Base-by-base conservation (phyloP, 2,888 invertebrate species). In the Pantelozetes paolii region DNA sequence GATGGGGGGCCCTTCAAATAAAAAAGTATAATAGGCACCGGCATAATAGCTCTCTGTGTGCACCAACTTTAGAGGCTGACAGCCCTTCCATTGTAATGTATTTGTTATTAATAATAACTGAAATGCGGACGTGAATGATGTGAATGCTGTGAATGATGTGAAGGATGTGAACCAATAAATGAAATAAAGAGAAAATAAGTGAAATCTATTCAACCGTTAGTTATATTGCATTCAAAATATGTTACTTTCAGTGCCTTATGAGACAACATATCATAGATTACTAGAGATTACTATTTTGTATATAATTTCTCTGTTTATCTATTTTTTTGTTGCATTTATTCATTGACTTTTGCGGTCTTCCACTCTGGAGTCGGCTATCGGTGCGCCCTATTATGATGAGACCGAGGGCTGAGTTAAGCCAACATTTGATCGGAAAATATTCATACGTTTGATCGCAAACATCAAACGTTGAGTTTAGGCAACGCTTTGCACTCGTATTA, bases 61-160 rank as follows among this genome's bases (percentile, higher is more conserved):
- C 11, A 67, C 20, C 40, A 67, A 40, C 40, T 67, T 67, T 67
- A 67, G 23, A 67, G 67, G 67, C 20, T 42, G 40, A 42, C 40
- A 40, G 40, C 40, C 1, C n/a, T 67, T 40, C 67, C 26, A 67
- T 67, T 67, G 67, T 67, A 40, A 67, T 67, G 67, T 40, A 67
- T 67, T 67, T 67, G 67, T 67, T 67, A 67, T 67, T 67, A 20
- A 11, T 67, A 67, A 67, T 67, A 67, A 67, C 40, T 18, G 40
- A 36, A 67, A 67, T 67, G 67, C 67, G 67, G 67, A 62, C 36
- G 59, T 62, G 59, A 62, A 30, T 40, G 40, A 6, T 40, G 13
- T 40, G 40, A 13, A 40, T 40, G 40, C 40, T 40, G 6, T 40
- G 40, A 13, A 40, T 40, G 8, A n/a, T 40, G 40, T 13, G 6